phyloP scores from a whole-genome alignment of 1,140 invertebrate species.

The Cecropterus lyciades region DNA sequence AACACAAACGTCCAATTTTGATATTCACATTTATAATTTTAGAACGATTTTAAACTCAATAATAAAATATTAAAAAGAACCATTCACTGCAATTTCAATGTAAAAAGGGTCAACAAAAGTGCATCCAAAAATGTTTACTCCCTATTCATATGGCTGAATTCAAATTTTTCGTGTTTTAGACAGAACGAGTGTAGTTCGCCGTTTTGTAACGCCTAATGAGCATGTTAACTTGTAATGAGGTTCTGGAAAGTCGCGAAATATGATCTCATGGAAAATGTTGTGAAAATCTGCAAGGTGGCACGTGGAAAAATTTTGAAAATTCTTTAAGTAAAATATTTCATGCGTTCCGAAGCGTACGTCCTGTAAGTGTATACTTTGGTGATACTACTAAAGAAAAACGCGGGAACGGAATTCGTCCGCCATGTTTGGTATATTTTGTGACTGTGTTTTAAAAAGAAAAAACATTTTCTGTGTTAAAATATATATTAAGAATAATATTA shows the following conservation, averaged over 20 bases:
- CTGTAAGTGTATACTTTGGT: not conserved
- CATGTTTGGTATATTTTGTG: no score
- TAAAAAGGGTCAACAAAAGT: no score
- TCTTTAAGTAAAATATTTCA: slow-evolving; percentile 3
- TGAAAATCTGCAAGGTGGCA: slow-evolving; percentile 8
- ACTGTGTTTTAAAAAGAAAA: no score
- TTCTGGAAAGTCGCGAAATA: slow-evolving; percentile 10
- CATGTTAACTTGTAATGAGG: slow-evolving; percentile 24
- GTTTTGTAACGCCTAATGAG: slow-evolving; percentile 23
- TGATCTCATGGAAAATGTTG: slow-evolving; percentile 13
- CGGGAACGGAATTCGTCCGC: no score
- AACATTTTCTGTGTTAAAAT: no score
- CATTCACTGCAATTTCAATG: no score
- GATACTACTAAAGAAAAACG: no score
- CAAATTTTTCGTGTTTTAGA: not conserved
- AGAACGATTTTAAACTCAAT: no score
- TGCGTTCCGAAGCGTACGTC: not conserved
- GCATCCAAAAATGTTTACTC: not conserved
- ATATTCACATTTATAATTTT: no score
- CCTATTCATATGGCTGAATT: not conserved
- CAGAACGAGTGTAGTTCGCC: not conserved
- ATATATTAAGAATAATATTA: no score
- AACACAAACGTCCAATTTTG: no score
- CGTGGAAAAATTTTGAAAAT: not conserved
- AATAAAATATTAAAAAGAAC: no score